phyloP scores from a whole-genome alignment of 1,140 invertebrate genomes.

The Phymorhynchus buccinoides region DNA sequence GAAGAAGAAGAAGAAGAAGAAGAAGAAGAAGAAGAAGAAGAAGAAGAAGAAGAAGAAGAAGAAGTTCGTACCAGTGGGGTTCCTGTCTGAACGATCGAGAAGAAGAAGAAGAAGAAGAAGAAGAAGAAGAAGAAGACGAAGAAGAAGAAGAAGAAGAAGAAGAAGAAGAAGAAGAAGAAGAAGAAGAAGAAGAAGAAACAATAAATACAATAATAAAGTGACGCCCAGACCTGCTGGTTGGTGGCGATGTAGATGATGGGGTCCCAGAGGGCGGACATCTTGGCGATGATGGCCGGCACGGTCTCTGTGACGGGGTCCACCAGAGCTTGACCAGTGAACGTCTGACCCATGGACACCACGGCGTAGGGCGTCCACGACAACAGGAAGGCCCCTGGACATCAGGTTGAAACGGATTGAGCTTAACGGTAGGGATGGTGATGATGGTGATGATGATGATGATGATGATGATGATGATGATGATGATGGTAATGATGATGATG shows the following conservation, averaged over 20 bases:
- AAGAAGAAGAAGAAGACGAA: too few relatives aligned
- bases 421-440: neutral
- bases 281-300: slow-evolving; percentile 55
- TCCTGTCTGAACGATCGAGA: too few relatives aligned
- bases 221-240: slow-evolving; percentile 58
- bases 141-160: too few relatives aligned
- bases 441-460: neutral
- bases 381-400: slow-evolving; percentile 49
- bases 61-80: too few relatives aligned
- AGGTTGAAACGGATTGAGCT: too few relatives aligned
- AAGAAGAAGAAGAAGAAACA: too few relatives aligned
- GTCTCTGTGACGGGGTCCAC: slow-evolving; percentile 41
- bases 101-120: too few relatives aligned
- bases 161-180: too few relatives aligned
- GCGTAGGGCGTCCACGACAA: slow-evolving; percentile 57
- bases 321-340: slow-evolving; percentile 44
- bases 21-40: too few relatives aligned
- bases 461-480: neutral
- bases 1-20: too few relatives aligned
- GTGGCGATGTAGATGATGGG: slow-evolving; percentile 59
- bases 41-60: too few relatives aligned
- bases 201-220: too few relatives aligned
- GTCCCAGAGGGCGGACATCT: slow-evolving; percentile 54
- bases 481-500: neutral
- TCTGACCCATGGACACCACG: slow-evolving; percentile 47